Evolutionary conservation across 2,888 invertebrate genomes (phyloP).

Genomic region (Mythimna impura): DNA sequence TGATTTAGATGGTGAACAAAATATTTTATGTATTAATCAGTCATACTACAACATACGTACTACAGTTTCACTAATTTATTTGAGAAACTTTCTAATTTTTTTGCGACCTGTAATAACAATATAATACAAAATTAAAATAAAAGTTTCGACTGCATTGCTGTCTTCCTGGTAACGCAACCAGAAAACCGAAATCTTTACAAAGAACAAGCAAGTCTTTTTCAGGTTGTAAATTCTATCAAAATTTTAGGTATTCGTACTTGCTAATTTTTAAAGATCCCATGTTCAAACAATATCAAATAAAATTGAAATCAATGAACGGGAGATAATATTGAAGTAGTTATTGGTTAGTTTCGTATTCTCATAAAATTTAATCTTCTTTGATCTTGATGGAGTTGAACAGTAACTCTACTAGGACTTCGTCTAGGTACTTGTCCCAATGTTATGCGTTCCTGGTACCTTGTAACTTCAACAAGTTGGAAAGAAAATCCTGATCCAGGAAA

Average conservation of each 20-base stretch:
- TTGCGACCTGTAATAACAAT: background rate
- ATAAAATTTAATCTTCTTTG: slow-evolving; percentile 22
- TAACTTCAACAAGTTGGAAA: background rate
- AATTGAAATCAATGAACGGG: slow-evolving; percentile 21
- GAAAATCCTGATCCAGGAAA: too few relatives aligned
- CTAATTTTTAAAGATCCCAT: background rate
- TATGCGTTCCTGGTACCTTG: slow-evolving; percentile 23
- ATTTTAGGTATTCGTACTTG: background rate
- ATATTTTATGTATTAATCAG: too few relatives aligned
- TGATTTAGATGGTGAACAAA: too few relatives aligned
- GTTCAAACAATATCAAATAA: slow-evolving; percentile 19
- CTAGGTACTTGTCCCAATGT: slow-evolving; percentile 6
- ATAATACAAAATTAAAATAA: background rate
- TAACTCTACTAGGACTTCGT: slow-evolving; percentile 1
- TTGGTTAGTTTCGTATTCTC: slow-evolving; percentile 18
- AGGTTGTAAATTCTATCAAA: background rate
- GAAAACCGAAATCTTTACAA: background rate
- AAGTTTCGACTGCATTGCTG: background rate
- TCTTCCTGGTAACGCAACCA: background rate
- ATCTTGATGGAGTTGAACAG: slow-evolving; percentile 10
- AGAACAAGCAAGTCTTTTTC: background rate
- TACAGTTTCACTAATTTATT: too few relatives aligned
- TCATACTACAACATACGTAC: too few relatives aligned
- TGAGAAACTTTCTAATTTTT: too few relatives aligned
- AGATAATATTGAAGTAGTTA: slow-evolving; percentile 10